Evolutionary conservation across 2,888 invertebrate genomes (phyloP), one percentile per base, ranked within the genome.

Genomic region (Nomada ruficornis): DNA sequence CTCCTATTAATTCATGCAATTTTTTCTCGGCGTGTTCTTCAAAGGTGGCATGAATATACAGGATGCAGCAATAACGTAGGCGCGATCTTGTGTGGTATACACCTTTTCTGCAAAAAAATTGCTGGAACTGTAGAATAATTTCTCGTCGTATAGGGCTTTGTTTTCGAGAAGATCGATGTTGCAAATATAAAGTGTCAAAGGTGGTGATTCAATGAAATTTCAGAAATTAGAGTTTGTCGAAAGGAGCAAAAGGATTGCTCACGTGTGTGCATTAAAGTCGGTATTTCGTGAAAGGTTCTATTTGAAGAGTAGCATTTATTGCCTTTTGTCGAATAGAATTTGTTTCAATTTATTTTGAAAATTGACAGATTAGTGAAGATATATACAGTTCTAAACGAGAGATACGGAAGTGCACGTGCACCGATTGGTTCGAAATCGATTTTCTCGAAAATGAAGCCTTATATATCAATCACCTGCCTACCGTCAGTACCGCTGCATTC

Each of bases 11-110:
- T 70, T 60, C 70, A 70, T n/a, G 29, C 60, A 50, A 70, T 70
- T 60, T 70, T 70, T 70, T 70, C 70, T 60, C 68, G 18, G 23
- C 47, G 42, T n/a, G 55, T 57, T 57, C 68, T 23, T 60, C 70
- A 70, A 70, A 70, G 70, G 70, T 70, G 15, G 26, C 60, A 70
- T 70, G 70, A 70, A 60, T 70, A 60, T 70, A 70, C 70, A 60
- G 60, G 20, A 50, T 50, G 15, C 29, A 20, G 70, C 23, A 70
- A 70, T 70, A 70, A 70, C 70, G 70, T 47, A 20, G 70, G 70
- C 3, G 47, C 57, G 47, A 59, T 42, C 54, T 67, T 67, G 54
- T 36, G 29, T 54, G n/a, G 67, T 10, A 20, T 55, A n/a, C 44
- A 29, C 18, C 20, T 23, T 70, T 60, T 50, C 57, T 57, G n/a